A percentile compares a stretch with the other conserved stretches of the same genome.
These are phyloP conservation scores for Leucophora obtusa DNA, from an alignment of 2,888 invertebrate species.

Conservation along the genomic window DNA sequence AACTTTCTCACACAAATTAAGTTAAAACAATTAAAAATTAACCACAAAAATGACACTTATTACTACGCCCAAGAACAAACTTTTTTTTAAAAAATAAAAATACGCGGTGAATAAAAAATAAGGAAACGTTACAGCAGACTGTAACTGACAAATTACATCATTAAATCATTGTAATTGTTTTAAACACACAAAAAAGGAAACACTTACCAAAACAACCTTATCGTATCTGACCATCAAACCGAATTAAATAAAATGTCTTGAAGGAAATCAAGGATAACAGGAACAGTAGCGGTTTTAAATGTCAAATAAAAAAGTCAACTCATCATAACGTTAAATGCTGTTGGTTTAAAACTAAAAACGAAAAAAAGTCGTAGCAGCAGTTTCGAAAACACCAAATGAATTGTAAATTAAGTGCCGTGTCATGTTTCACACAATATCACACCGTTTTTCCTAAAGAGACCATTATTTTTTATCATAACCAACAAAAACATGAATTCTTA, in stretches of 20 bases:
- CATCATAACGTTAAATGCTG: conserved; percentile 66
- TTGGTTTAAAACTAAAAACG: conserved; percentile 36
- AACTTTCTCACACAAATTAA: conserved; percentile 36
- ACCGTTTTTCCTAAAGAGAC: conserved; percentile 41
- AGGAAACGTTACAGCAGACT: conserved; percentile 34
- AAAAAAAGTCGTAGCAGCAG: conserved; percentile 10
- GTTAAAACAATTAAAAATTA: conserved; percentile 18
- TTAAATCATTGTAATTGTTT: conserved; percentile 65
- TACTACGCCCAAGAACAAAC: conserved; percentile 20
- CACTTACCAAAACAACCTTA: conserved; percentile 28
- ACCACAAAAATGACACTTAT: conserved; percentile 20
- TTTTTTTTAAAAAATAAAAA: background rate
- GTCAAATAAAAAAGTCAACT: conserved; percentile 61
- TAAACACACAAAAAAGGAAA: conserved; percentile 25
- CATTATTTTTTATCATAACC: conserved; percentile 51
- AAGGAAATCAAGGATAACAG: conserved; percentile 16
- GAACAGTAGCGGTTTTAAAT: conserved; percentile 15
- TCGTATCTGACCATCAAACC: conserved; percentile 48
- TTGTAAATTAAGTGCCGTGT: conserved; percentile 75
- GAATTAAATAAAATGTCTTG: conserved; percentile 22
- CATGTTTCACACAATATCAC: conserved; percentile 72
- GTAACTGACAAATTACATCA: conserved; percentile 66
- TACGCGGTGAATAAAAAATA: background rate
- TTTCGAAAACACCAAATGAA: conserved; percentile 71
- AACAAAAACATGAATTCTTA: conserved; percentile 19